These are phyloP conservation scores for Eumeta japonica DNA, from an alignment of 1,140 invertebrate species.

Conservation along the genomic window DNA sequence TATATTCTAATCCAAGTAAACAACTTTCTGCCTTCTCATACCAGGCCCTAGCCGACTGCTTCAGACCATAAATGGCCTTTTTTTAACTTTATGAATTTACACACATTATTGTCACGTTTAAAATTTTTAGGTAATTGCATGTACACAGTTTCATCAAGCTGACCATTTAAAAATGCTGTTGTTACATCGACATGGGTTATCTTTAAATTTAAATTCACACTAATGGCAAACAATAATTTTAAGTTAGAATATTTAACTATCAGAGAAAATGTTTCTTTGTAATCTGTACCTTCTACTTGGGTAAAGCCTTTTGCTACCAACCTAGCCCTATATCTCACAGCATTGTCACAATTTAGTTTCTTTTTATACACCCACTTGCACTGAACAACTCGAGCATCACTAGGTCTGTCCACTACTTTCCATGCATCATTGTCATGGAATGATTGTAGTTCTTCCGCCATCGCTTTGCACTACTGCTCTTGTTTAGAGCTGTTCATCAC, in stretches of 20 bases:
- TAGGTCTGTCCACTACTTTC: slow-evolving; percentile 24
- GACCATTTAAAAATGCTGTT: slow-evolving; percentile 38
- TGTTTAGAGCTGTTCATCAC: slow-evolving; percentile 15
- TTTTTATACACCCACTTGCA: slow-evolving; percentile 30
- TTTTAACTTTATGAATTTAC: no score
- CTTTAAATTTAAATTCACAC: slow-evolving; percentile 18
- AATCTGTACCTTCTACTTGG: slow-evolving; percentile 5
- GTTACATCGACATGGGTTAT: slow-evolving; percentile 29
- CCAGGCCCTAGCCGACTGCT: no score
- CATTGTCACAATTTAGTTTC: slow-evolving; percentile 15
- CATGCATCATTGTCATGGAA: slow-evolving; percentile 23
- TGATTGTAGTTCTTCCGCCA: slow-evolving; percentile 16
- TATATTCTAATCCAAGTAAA: no score
- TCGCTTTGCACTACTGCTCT: slow-evolving; percentile 15
- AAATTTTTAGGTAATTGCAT: slow-evolving; percentile 26
- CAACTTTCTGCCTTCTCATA: no score
- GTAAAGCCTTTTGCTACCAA: slow-evolving; percentile 7
- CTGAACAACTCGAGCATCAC: slow-evolving; percentile 20
- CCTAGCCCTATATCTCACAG: slow-evolving; percentile 6
- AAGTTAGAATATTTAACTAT: slow-evolving; percentile 13
- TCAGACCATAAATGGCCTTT: no score
- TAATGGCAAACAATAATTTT: slow-evolving; percentile 16
- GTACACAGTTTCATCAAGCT: slow-evolving; percentile 29
- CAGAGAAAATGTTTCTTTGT: slow-evolving; percentile 14
- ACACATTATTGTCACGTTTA: no score